Conservation (phyloP, 2,888 invertebrate species). For the Nesidiocoris tenuis region DNA sequence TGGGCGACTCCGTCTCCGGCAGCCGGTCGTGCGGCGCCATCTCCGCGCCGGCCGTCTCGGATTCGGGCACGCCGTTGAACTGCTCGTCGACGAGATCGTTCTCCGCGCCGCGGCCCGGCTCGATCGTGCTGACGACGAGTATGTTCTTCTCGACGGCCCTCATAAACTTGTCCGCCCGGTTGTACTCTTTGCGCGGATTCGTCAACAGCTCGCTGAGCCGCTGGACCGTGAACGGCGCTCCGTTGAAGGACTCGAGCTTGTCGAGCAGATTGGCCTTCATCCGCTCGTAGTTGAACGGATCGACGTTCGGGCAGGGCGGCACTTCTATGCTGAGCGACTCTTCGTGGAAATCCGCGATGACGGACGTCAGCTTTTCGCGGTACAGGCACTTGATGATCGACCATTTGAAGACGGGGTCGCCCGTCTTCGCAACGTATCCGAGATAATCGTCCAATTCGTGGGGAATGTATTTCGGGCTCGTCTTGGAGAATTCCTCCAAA, state of each 20-base stretch:
- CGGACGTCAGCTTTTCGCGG: constrained; percentile 79
- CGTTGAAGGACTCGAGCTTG: constrained; percentile 76
- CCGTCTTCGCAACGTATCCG: constrained; percentile 86
- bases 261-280: constrained; percentile 82
- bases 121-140: constrained; percentile 69
- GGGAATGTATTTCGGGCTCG: constrained; percentile 77
- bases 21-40: neutral
- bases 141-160: constrained; percentile 94
- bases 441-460: constrained; percentile 86
- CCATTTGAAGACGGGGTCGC: constrained; percentile 93
- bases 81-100: constrained; percentile 44
- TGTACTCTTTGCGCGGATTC: constrained; percentile 89
- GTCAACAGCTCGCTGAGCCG: constrained; percentile 91
- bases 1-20: neutral
- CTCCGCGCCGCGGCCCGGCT: constrained; percentile 54
- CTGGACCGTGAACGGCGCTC: constrained; percentile 95
- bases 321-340: constrained; percentile 73
- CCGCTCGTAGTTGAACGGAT: constrained; percentile 83
- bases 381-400: constrained; percentile 81
- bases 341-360: constrained; percentile 85
- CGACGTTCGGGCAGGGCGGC: constrained; percentile 85
- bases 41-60: constrained; percentile 40
- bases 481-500: constrained; percentile 79
- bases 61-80: constrained; percentile 49
- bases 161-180: constrained; percentile 94